Evolutionary conservation across 2,797 vertebrate genomes (phyloP).

Genomic region (Coregonus suidteri): DNA sequence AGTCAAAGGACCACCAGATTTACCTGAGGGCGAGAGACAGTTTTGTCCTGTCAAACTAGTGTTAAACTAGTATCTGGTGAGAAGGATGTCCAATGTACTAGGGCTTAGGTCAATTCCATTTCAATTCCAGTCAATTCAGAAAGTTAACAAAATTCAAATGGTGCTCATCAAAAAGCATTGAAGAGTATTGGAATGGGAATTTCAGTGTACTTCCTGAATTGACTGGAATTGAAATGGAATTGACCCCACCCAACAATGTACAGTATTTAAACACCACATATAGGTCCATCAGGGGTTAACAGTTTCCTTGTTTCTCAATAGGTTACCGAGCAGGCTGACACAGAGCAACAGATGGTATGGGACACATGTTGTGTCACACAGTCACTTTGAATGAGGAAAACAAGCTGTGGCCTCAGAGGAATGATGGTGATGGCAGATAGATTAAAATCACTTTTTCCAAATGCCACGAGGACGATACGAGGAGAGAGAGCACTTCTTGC

Average conservation of each 20-base stretch:
- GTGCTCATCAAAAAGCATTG: neutral
- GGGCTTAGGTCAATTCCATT: no score
- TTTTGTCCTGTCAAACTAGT: slow-evolving; percentile 23
- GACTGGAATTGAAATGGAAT: no score
- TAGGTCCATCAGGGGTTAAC: slow-evolving; percentile 28
- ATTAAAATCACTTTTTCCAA: slow-evolving; percentile 25
- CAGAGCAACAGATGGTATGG: slow-evolving; percentile 52
- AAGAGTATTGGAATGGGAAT: neutral
- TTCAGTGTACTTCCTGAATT: neutral
- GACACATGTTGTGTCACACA: slow-evolving; percentile 25
- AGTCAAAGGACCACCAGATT: slow-evolving; percentile 39
- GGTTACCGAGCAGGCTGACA: slow-evolving; percentile 44
- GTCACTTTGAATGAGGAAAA: slow-evolving; percentile 41
- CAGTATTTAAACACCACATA: no score
- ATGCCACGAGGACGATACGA: slow-evolving; percentile 15
- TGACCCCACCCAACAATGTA: no score
- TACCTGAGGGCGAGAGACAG: slow-evolving; percentile 31
- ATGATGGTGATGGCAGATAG: slow-evolving; percentile 33
- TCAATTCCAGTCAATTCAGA: neutral
- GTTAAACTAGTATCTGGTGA: neutral
- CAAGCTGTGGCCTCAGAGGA: slow-evolving; percentile 45
- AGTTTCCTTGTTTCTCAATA: slow-evolving; percentile 39
- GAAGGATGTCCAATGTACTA: no score
- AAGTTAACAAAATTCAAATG: neutral
- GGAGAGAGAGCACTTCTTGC: neutral